A percentile compares a stretch with the other conserved stretches of the same genome.
phyloP scores from a whole-genome alignment of 2,113 vertebrate species.

The Lycocorax pyrrhopterus region DNA sequence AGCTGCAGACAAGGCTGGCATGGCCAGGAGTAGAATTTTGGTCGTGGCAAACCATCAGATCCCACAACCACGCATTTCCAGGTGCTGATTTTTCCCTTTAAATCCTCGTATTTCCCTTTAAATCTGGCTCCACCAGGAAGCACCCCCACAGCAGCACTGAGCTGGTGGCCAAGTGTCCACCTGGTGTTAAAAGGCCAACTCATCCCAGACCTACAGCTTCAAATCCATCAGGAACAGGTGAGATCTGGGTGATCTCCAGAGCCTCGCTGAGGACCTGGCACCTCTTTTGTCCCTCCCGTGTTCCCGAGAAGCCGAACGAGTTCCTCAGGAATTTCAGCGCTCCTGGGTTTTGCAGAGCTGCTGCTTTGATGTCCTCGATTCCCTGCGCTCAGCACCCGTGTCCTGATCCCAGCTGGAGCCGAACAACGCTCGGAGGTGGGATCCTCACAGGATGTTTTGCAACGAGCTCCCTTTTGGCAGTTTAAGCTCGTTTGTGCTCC shows the following conservation, averaged over 20 bases:
- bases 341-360: not conserved
- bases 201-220: not conserved
- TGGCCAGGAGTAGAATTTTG: not conserved
- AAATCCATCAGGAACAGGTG: not conserved
- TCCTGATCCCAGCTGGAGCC: not conserved
- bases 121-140: accelerated
- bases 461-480: not conserved
- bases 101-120: not conserved
- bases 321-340: not conserved
- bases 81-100: not conserved
- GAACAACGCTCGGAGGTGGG: not conserved
- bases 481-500: not conserved
- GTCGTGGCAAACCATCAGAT: not conserved
- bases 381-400: not conserved
- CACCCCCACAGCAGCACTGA: not conserved
- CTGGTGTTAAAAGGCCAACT: not conserved
- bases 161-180: not conserved
- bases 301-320: not conserved
- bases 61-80: accelerated
- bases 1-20: not conserved
- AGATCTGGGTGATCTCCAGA: not conserved
- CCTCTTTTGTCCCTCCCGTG: not conserved
- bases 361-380: slow-evolving; percentile 5
- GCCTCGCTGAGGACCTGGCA: not conserved
- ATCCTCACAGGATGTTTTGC: not conserved